These are phyloP conservation scores for Matsumyia berberina DNA, from an alignment of 2,888 invertebrate genomes.

Conservation along the genomic window DNA sequence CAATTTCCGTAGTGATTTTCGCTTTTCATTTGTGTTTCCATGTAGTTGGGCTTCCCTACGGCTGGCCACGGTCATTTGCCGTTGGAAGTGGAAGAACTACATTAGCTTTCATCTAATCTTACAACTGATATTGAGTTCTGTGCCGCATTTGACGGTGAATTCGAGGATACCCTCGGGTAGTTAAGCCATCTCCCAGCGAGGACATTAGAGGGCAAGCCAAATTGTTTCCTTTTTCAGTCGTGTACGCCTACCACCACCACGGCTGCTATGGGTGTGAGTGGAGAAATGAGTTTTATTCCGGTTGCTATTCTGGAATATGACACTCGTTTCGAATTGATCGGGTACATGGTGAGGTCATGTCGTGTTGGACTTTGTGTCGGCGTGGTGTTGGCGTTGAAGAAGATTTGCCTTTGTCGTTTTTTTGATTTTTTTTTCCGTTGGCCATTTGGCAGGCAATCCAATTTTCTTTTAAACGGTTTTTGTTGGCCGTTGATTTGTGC, in stretches of 20 bases:
- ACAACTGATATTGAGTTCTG: constrained; percentile 49
- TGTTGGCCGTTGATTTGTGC: constrained; percentile 36
- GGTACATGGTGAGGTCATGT: constrained; percentile 34
- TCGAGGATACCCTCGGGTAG: constrained; percentile 31
- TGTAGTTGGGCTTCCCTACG: constrained; percentile 1
- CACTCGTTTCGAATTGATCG: constrained; percentile 54
- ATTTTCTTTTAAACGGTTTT: constrained; percentile 65
- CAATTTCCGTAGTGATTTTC: not conserved
- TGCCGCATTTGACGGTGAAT: constrained; percentile 21
- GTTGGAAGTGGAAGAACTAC: constrained; percentile 13
- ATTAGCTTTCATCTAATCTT: constrained; percentile 66
- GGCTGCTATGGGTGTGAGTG: constrained; percentile 5
- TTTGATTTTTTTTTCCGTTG: constrained; percentile 20
- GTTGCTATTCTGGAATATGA: constrained; percentile 59
- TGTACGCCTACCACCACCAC: constrained; percentile 11
- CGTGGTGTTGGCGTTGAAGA: constrained; percentile 22
- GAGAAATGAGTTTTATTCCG: constrained; percentile 66
- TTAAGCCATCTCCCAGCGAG: constrained; percentile 39
- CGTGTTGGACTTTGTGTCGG: not conserved
- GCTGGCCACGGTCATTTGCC: constrained; percentile 27
- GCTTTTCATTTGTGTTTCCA: constrained; percentile 7
- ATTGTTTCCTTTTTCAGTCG: constrained; percentile 63
- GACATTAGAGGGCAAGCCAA: constrained; percentile 54
- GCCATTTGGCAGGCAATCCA: constrained; percentile 67
- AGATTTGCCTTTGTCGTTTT: constrained; percentile 34